These are phyloP conservation scores for Knipowitschia caucasica DNA, from an alignment of 2,797 vertebrate genomes.

Conservation along the genomic window DNA sequence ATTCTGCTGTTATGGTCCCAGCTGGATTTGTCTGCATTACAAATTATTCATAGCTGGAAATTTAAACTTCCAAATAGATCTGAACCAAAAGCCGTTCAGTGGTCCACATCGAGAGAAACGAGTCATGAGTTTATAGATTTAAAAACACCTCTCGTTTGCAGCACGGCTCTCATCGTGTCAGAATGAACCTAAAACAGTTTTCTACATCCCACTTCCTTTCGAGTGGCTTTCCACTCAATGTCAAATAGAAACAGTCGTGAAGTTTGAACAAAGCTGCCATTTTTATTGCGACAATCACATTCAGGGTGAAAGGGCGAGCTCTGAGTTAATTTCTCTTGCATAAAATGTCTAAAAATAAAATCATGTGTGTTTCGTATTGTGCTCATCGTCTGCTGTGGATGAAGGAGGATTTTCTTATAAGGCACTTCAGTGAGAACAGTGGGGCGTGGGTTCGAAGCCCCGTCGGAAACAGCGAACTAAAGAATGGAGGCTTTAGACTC, in stretches of 20 bases:
- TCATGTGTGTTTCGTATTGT: conserved; percentile 41
- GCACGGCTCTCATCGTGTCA: no score
- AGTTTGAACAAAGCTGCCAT: conserved; percentile 66
- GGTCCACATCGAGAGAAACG: conserved; percentile 22
- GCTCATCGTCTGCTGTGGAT: conserved; percentile 59
- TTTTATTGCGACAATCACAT: conserved; percentile 71
- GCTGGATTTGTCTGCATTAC: no score
- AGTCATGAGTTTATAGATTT: conserved; percentile 6
- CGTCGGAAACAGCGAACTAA: conserved; percentile 16
- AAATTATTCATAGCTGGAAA: no score
- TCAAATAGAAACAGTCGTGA: conserved; percentile 49
- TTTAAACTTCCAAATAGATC: conserved; percentile 17
- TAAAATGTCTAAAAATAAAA: conserved; percentile 47
- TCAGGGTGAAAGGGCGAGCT: conserved; percentile 35
- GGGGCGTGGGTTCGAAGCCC: conserved; percentile 40
- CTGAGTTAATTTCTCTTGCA: conserved; percentile 49
- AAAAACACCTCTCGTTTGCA: conserved; percentile 6
- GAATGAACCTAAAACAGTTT: neutral
- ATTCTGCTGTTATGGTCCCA: no score
- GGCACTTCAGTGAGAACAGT: conserved; percentile 76
- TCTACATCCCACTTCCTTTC: conserved; percentile 3
- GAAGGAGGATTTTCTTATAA: conserved; percentile 59
- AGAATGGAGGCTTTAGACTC: conserved; percentile 21
- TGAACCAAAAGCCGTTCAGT: no score
- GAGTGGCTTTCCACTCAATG: no score